Evolutionary conservation across 1,140 invertebrate species (phyloP), one percentile per base, ranked within the genome.

Genomic region (Triops longicaudatus): DNA sequence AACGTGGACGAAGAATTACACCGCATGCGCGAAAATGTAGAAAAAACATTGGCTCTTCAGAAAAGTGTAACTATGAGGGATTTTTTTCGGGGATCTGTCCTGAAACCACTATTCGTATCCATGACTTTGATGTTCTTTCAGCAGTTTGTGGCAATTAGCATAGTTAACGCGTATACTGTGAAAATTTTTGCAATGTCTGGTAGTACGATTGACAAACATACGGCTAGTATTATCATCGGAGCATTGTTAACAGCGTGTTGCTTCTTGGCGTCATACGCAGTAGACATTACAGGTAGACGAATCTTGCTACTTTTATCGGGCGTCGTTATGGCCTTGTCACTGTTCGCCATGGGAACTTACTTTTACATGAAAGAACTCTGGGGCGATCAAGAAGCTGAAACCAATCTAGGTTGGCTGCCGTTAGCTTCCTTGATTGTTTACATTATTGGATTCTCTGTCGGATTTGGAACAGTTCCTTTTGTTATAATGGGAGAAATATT

Each of bases 391-490:
- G 42, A 72, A 14, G 17, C 74, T 4, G 71, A 72, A 6, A 72
- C 37, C 3, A 72, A 77, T 6, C 2, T 92, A 31, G 87, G 86
- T 1, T 92, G 89, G 89, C 81, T 95, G 42, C 91, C 93, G 0
- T 82, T 95, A 0, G 77, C 89, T 1, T 89, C 89, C 71, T 81
- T 96, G 5, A 90, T 90, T 43, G 75, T 91, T 1, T 96, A 92
- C 83, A 91, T 93, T 31, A 82, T 91, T 26, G 86, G 89, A n/a
- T 93, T 93, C 83, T 90, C 90, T 0, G 81, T 93, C 26, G 92
- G 92, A 37, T 90, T 90, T 78, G 92, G 92, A 1, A 92, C 92
- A 0, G 89, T 94, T 31, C 91, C 92, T 0, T 93, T 91, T 90
- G 87, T 92, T 84, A 89, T 93, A 87, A 88, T 92, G 82, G 44